A percentile compares a stretch with the other conserved stretches of the same genome.
phyloP scores from a whole-genome alignment of 53 echinoderm and acorn worm genomes.

The Holothuria scabra region DNA sequence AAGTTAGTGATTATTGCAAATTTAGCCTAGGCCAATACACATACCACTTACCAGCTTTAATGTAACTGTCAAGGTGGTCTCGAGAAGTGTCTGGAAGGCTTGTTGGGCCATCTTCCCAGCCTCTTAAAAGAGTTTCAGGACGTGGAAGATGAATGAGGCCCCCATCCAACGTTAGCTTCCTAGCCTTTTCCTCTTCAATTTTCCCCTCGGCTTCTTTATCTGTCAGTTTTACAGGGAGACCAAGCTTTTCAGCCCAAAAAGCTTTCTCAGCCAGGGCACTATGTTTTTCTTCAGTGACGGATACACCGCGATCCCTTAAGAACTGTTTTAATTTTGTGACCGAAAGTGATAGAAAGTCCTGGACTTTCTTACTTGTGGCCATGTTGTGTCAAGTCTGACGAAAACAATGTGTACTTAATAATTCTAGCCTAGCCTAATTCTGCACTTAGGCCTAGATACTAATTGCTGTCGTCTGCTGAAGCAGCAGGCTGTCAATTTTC shows the following conservation, averaged over 20 bases:
- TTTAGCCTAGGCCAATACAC: too few relatives aligned
- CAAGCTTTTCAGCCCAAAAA: slow-evolving; percentile 68
- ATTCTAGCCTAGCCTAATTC: too few relatives aligned
- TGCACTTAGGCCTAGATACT: too few relatives aligned
- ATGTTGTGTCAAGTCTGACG: too few relatives aligned
- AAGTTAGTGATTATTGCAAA: too few relatives aligned
- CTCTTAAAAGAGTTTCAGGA: slow-evolving; percentile 56
- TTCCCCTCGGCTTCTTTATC: slow-evolving; percentile 51
- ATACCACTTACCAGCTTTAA: too few relatives aligned
- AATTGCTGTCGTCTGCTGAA: too few relatives aligned
- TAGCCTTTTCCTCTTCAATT: slow-evolving; percentile 41
- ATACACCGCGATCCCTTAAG: slow-evolving; percentile 54
- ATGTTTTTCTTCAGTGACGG: slow-evolving; percentile 52
- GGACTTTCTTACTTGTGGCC: background rate
- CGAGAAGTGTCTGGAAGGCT: slow-evolving; percentile 6
- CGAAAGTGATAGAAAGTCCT: slow-evolving; percentile 21
- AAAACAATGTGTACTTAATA: too few relatives aligned
- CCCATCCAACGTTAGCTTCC: slow-evolving; percentile 60
- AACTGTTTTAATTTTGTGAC: slow-evolving; percentile 44
- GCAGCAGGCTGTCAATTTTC: too few relatives aligned
- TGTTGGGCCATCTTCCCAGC: slow-evolving; percentile 65
- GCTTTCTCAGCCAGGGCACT: slow-evolving; percentile 58
- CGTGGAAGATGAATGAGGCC: slow-evolving; percentile 60
- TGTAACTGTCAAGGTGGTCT: too few relatives aligned
- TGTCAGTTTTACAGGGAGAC: slow-evolving; percentile 45